Conservation (phyloP, 2,797 vertebrate species). For the Clarias laeviceps region DNA sequence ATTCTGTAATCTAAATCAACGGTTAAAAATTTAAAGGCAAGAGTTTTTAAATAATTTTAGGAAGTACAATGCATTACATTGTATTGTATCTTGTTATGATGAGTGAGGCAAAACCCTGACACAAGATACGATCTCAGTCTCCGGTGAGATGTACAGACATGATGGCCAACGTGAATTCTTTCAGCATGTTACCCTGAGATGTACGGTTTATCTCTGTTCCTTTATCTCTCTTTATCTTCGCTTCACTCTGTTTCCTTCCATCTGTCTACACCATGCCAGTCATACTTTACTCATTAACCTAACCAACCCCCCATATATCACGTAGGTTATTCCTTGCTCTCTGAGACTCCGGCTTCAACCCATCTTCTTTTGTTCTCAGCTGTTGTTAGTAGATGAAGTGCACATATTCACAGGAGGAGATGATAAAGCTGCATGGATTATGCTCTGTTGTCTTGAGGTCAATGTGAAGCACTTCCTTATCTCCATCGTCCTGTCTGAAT, state of each 20-base stretch:
- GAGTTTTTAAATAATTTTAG: not conserved
- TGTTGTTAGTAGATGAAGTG: conserved; percentile 62
- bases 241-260: not conserved
- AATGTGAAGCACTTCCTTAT: conserved; percentile 46
- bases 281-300: not conserved
- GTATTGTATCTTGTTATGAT: not conserved
- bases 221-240: not conserved
- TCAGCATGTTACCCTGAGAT: not conserved
- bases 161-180: not conserved
- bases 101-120: not conserved
- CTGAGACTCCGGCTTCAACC: not conserved
- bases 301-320: not conserved
- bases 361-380: too few relatives aligned
- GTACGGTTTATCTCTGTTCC: not conserved
- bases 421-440: not conserved
- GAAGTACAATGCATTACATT: too few relatives aligned
- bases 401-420: conserved; percentile 6
- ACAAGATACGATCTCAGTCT: conserved; percentile 6
- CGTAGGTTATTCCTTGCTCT: not conserved
- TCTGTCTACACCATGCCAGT: not conserved
- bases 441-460: conserved; percentile 51
- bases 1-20: not conserved
- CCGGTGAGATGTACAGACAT: not conserved
- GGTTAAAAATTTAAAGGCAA: not conserved
- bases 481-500: conserved; percentile 24